Conservation (phyloP, 1,140 invertebrate species). For the Lepidurus arcticus region DNA sequence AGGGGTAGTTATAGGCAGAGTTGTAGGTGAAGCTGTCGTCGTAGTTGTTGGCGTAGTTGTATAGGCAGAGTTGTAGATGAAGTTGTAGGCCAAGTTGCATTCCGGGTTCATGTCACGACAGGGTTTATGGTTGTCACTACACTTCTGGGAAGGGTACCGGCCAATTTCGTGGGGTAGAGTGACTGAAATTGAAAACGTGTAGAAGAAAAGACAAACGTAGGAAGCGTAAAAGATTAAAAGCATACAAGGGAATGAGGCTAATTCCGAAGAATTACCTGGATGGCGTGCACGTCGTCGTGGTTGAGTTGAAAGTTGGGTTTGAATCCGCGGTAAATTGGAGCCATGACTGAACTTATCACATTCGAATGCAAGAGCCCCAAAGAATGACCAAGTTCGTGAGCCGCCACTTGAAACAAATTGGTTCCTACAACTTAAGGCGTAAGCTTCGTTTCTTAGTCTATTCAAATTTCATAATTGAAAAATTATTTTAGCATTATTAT, state of each 20-base stretch:
- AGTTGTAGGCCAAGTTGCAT: conserved; percentile 33
- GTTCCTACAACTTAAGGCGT: conserved; percentile 51
- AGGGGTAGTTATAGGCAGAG: no score
- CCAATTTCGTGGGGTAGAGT: conserved; percentile 23
- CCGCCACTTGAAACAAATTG: conserved; percentile 90
- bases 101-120: neutral
- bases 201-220: neutral
- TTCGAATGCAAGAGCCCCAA: conserved; percentile 86
- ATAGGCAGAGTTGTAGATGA: no score
- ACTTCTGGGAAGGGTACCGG: conserved; percentile 42
- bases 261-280: conserved; percentile 49
- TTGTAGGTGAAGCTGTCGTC: no score
- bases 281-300: conserved; percentile 65
- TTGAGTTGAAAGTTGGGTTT: conserved; percentile 73
- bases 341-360: conserved; percentile 80
- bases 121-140: neutral
- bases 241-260: neutral
- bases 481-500: neutral
- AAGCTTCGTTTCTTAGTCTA: neutral
- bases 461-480: neutral
- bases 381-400: conserved; percentile 93
- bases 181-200: neutral
- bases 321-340: conserved; percentile 88
- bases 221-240: neutral
- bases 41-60: no score